Conservation (phyloP, 2,113 vertebrate species). For the Cynoglossus semilaevis region DNA sequence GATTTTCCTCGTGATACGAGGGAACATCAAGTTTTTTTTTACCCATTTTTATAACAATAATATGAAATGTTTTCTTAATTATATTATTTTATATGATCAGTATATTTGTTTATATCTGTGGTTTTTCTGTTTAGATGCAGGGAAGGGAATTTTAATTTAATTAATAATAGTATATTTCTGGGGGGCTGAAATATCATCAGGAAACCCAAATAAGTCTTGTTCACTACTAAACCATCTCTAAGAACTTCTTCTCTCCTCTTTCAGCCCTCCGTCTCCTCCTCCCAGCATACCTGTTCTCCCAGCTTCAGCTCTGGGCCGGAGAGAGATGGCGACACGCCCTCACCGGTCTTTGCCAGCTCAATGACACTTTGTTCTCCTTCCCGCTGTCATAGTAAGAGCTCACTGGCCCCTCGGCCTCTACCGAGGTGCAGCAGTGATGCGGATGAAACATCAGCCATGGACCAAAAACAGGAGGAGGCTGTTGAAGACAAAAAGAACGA, state of each 20-base stretch:
- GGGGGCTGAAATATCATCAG: too few species aligned
- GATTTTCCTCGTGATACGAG: too few species aligned
- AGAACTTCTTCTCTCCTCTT: constrained; percentile 2
- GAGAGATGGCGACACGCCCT: constrained; percentile 39
- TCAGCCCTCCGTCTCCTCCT: constrained; percentile 71
- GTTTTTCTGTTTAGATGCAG: too few species aligned
- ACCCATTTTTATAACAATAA: too few species aligned
- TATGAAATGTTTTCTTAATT: too few species aligned
- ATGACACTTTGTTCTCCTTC: constrained; percentile 61
- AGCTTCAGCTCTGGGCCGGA: constrained; percentile 41
- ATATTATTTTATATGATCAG: too few species aligned
- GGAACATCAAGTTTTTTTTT: too few species aligned
- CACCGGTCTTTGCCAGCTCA: constrained; percentile 59
- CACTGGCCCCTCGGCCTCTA: constrained; percentile 55
- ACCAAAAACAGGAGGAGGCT: constrained; percentile 29
- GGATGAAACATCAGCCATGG: constrained; percentile 61
- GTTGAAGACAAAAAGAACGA: background rate
- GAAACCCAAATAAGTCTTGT: too few species aligned
- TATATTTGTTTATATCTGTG: too few species aligned
- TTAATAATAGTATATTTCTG: too few species aligned
- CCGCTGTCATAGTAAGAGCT: constrained; percentile 19
- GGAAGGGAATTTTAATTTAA: too few species aligned
- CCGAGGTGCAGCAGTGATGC: background rate
- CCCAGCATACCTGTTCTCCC: constrained; percentile 58
- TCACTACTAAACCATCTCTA: too few species aligned